phyloP scores from a whole-genome alignment of 2,888 invertebrate species.

The Trachelus tabidus region DNA sequence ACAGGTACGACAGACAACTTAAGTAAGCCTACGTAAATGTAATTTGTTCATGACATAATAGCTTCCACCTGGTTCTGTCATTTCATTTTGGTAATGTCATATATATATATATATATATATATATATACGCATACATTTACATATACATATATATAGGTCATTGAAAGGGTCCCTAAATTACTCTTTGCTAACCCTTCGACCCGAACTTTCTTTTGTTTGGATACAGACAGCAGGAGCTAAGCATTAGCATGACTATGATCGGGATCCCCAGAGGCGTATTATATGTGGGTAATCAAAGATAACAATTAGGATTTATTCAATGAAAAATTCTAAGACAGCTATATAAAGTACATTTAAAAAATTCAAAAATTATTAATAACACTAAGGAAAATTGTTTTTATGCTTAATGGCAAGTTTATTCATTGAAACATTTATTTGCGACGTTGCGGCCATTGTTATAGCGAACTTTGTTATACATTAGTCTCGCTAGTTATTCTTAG shows the following conservation, averaged over 20 bases:
- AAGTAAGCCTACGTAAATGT: background rate
- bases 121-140: too few species aligned
- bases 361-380: background rate
- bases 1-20: background rate
- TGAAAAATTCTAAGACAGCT: background rate
- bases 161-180: background rate
- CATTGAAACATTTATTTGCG: background rate
- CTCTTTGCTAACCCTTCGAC: background rate
- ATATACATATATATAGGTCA: too few species aligned
- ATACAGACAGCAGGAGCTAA: background rate
- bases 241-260: background rate
- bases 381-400: background rate
- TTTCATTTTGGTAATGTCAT: too few species aligned
- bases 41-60: background rate
- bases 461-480: background rate
- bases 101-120: too few species aligned
- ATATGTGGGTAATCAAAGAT: background rate
- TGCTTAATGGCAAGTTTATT: background rate
- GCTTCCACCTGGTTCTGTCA: too few species aligned
- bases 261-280: background rate
- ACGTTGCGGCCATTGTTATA: background rate
- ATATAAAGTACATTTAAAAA: background rate
- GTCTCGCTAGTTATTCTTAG: background rate
- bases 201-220: background rate
- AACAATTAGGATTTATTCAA: background rate